Conservation (phyloP, 2,113 vertebrate species). For the Numida meleagris region DNA sequence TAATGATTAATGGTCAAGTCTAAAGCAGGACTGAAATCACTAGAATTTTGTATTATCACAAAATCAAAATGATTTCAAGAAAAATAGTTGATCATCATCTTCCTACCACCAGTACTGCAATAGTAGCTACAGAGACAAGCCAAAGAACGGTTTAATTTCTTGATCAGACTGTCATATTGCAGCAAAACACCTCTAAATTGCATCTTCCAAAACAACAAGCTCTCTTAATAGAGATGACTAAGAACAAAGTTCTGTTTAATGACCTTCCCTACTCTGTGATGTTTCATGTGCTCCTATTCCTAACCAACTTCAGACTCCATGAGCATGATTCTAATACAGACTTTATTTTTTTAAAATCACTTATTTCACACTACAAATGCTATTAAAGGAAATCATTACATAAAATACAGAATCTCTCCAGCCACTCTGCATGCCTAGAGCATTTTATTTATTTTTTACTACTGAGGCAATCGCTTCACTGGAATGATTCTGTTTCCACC, state of each 20-base stretch:
- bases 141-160: background rate
- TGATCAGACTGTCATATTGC: background rate
- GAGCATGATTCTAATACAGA: background rate
- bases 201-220: background rate
- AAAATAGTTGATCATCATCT: background rate
- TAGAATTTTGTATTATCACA: background rate
- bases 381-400: background rate
- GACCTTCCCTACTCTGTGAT: background rate
- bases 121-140: background rate
- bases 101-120: background rate
- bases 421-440: background rate
- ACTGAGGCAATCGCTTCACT: background rate
- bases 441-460: background rate
- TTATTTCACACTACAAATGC: background rate
- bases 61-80: background rate
- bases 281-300: background rate
- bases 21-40: background rate
- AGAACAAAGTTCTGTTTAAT: background rate
- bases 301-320: background rate
- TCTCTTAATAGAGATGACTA: background rate
- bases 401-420: background rate
- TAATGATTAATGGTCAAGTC: background rate
- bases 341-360: background rate
- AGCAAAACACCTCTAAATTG: background rate
- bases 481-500: background rate